A percentile compares a stretch with the other conserved stretches of the same genome.
Evolutionary conservation across 2,888 invertebrate species (phyloP).

Genomic region (Tachina lurida): DNA sequence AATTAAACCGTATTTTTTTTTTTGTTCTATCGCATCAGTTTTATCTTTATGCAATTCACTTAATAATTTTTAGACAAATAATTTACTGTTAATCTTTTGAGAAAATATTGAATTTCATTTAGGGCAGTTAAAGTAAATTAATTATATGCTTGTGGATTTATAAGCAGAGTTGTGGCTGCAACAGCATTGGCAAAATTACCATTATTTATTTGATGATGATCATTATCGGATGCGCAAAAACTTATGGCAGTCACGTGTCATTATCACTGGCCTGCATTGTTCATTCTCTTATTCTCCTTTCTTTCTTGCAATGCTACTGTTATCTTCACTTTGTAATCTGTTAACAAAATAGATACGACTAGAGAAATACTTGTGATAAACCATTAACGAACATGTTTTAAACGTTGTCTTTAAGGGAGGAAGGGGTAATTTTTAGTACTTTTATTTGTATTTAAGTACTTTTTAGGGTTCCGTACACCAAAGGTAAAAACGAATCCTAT

Average conservation of each 20-base stretch:
- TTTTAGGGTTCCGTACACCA: neutral
- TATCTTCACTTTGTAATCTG: slow-evolving; percentile 38
- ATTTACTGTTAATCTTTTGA: slow-evolving; percentile 77
- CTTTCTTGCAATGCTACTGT: slow-evolving; percentile 1
- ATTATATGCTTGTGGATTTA: slow-evolving; percentile 16
- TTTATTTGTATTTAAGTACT: neutral
- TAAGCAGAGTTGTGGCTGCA: slow-evolving; percentile 15
- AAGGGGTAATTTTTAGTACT: slow-evolving; percentile 11
- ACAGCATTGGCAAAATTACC: slow-evolving; percentile 38
- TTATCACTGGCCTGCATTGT: slow-evolving; percentile 39
- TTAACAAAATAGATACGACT: slow-evolving; percentile 9
- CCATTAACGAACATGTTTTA: neutral
- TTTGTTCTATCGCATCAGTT: neutral
- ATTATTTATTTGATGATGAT: slow-evolving; percentile 52
- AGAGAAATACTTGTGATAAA: neutral
- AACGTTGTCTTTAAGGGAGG: no score
- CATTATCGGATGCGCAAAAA: slow-evolving; percentile 42
- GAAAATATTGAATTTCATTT: slow-evolving; percentile 83
- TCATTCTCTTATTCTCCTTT: neutral
- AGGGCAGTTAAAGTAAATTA: slow-evolving; percentile 77
- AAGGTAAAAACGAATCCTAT: no score
- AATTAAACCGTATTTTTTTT: neutral
- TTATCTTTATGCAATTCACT: slow-evolving; percentile 8
- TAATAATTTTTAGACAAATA: slow-evolving; percentile 11
- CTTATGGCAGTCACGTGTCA: slow-evolving; percentile 60